Percentiles rank a stretch among this genome's conserved stretches.
phyloP scores from a whole-genome alignment of 2,113 vertebrate species.

The Cygnus atratus region DNA sequence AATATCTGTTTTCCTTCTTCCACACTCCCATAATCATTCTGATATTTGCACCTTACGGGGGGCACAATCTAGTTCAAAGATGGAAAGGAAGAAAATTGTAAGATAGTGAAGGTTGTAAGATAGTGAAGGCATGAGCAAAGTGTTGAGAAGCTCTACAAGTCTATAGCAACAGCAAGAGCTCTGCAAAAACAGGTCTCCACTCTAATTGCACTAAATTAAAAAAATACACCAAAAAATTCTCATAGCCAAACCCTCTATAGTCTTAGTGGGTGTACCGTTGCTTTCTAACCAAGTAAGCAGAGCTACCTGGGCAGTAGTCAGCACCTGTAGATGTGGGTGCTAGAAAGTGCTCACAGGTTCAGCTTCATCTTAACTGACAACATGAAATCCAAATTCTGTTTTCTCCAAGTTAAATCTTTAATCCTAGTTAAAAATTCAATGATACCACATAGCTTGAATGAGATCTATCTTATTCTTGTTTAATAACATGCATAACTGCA shows the following conservation, averaged over 20 bases:
- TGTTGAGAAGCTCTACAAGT: background rate
- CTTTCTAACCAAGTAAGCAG: background rate
- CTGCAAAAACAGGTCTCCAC: background rate
- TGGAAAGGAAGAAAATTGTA: background rate
- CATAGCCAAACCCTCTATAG: no score
- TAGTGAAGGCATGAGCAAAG: background rate
- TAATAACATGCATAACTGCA: background rate
- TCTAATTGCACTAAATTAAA: background rate
- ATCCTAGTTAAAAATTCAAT: background rate
- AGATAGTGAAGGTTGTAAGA: background rate
- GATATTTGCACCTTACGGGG: background rate
- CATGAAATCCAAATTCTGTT: background rate
- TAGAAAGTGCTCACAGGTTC: background rate
- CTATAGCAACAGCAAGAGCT: background rate
- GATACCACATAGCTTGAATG: background rate
- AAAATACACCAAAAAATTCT: background rate
- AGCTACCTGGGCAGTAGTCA: background rate
- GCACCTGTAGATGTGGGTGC: no score
- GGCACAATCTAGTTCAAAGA: background rate
- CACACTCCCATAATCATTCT: background rate
- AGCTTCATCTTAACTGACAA: background rate
- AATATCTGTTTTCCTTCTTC: background rate
- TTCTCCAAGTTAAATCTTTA: background rate
- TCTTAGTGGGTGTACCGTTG: background rate
- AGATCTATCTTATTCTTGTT: background rate